phyloP scores from a whole-genome alignment of 1,140 invertebrate species.

The Danaus plexippus region DNA sequence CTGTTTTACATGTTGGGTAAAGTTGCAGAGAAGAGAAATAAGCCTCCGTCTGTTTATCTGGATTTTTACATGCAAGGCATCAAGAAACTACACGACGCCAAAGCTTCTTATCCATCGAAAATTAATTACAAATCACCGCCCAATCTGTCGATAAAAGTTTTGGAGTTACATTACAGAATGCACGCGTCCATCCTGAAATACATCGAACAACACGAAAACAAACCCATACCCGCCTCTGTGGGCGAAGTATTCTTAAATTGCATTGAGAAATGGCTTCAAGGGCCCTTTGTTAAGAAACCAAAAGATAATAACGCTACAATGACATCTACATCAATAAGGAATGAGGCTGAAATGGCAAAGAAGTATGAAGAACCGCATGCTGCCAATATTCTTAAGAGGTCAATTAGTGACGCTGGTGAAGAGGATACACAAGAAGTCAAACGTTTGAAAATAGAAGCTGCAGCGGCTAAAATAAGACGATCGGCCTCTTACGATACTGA shows the following conservation, averaged over 20 bases:
- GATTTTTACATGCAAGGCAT: slow-evolving; percentile 84
- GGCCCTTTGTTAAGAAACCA: slow-evolving; percentile 55
- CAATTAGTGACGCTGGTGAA: slow-evolving; percentile 59
- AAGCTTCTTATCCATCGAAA: slow-evolving; percentile 87
- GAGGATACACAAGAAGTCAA: slow-evolving; percentile 56
- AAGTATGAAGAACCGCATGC: slow-evolving; percentile 44
- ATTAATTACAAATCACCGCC: slow-evolving; percentile 89
- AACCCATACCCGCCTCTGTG: slow-evolving; percentile 57
- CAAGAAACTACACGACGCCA: slow-evolving; percentile 82
- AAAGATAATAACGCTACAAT: slow-evolving; percentile 40
- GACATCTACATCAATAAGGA: too few species aligned
- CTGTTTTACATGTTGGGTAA: slow-evolving; percentile 95
- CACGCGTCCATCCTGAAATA: slow-evolving; percentile 90
- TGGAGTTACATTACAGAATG: slow-evolving; percentile 88
- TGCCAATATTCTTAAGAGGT: slow-evolving; percentile 61
- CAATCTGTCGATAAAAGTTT: slow-evolving; percentile 88
- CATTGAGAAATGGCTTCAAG: slow-evolving; percentile 57
- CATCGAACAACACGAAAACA: slow-evolving; percentile 78
- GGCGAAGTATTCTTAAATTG: slow-evolving; percentile 61
- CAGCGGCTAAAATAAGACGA: slow-evolving; percentile 59
- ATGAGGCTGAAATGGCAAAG: slow-evolving; percentile 27
- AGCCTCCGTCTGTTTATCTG: slow-evolving; percentile 81
- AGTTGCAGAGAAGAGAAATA: slow-evolving; percentile 86
- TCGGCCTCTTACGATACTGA: slow-evolving; percentile 63
- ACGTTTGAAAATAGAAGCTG: slow-evolving; percentile 53